phyloP scores from a whole-genome alignment of 2,797 vertebrate species.

The Decapterus maruadsi region DNA sequence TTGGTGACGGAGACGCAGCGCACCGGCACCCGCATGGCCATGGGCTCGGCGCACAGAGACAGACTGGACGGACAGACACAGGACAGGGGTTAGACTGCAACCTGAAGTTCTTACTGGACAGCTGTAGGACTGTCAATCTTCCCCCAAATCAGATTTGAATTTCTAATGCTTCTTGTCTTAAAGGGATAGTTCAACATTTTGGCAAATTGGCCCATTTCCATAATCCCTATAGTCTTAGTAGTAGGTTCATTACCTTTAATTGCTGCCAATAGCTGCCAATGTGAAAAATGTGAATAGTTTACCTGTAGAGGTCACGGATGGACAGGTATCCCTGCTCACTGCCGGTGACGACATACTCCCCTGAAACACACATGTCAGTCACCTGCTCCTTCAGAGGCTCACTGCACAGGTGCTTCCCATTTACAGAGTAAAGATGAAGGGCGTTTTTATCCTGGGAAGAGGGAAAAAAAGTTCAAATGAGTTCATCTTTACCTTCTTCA shows the following conservation, averaged over 20 bases:
- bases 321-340: slow-evolving; percentile 95
- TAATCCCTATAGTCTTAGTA: too few relatives aligned
- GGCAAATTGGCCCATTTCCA: too few relatives aligned
- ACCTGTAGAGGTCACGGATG: slow-evolving; percentile 95
- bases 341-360: slow-evolving; percentile 91
- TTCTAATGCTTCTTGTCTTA: too few relatives aligned
- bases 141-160: too few relatives aligned
- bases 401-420: slow-evolving; percentile 92
- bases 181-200: too few relatives aligned
- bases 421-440: slow-evolving; percentile 95
- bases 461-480: not conserved
- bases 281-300: slow-evolving; percentile 17
- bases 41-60: slow-evolving; percentile 87
- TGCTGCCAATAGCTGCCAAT: not conserved
- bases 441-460: slow-evolving; percentile 92
- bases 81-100: not conserved
- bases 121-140: too few relatives aligned
- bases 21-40: slow-evolving; percentile 94
- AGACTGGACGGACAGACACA: slow-evolving; percentile 80
- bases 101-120: not conserved
- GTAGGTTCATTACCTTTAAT: too few relatives aligned
- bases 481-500: not conserved
- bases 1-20: slow-evolving; percentile 94
- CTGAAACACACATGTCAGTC: slow-evolving; percentile 93
- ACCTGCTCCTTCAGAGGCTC: slow-evolving; percentile 94